These are phyloP conservation scores for Listrodromus nycthemerus DNA, from an alignment of 2,888 invertebrate species.

Conservation along the genomic window DNA sequence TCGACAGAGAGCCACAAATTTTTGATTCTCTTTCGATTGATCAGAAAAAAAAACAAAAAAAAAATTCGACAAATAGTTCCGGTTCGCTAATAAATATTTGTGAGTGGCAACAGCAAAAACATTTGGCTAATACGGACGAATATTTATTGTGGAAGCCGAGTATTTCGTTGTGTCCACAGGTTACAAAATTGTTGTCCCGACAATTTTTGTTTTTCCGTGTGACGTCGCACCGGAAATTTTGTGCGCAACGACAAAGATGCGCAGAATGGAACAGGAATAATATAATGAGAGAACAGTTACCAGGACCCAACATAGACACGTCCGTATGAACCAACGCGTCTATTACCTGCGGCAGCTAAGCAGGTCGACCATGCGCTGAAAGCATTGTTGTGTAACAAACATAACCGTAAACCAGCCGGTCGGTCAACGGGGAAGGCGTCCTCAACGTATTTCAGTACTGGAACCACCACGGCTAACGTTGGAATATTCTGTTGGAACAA, in stretches of 20 bases:
- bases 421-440: slow-evolving; percentile 31
- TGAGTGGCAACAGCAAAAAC: too few relatives aligned
- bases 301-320: neutral
- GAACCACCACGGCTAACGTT: slow-evolving; percentile 13
- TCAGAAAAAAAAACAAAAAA: neutral
- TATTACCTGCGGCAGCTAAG: slow-evolving; percentile 37
- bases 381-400: slow-evolving; percentile 65
- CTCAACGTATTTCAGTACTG: slow-evolving; percentile 56
- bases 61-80: too few relatives aligned
- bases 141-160: too few relatives aligned
- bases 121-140: too few relatives aligned
- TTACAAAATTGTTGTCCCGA: too few relatives aligned
- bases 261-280: neutral
- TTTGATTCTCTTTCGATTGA: neutral
- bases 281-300: neutral
- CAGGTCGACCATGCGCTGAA: slow-evolving; percentile 52
- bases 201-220: too few relatives aligned
- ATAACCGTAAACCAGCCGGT: slow-evolving; percentile 59
- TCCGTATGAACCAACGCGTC: slow-evolving; percentile 1
- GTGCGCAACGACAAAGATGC: neutral
- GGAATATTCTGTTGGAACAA: slow-evolving; percentile 20
- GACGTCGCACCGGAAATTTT: neutral
- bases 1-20: neutral
- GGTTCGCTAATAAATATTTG: too few relatives aligned
- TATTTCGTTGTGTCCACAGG: too few relatives aligned